phyloP scores from a whole-genome alignment of 1,140 invertebrate species.

The Gerris buenoi region DNA sequence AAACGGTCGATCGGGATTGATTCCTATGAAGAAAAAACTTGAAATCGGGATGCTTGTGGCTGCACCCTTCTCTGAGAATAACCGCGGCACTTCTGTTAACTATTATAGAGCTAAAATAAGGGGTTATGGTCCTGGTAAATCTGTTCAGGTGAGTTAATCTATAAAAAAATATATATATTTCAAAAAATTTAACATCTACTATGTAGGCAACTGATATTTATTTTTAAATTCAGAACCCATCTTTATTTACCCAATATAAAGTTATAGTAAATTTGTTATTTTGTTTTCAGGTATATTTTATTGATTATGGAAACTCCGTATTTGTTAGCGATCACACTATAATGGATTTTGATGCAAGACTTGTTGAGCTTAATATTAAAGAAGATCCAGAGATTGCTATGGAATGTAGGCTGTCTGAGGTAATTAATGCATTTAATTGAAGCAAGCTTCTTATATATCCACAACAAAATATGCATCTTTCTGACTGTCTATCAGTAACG shows the following conservation, averaged over 20 bases:
- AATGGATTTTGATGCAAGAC: conserved; percentile 10
- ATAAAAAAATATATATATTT: no score
- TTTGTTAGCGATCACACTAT: conserved; percentile 23
- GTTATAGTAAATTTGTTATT: conserved; percentile 1
- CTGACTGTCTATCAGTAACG: no score
- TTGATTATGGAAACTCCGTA: conserved; percentile 59
- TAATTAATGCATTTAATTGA: no score
- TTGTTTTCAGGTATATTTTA: conserved; percentile 41
- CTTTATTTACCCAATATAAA: no score
- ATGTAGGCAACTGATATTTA: no score
- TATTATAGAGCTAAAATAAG: not conserved
- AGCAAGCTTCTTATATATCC: no score
- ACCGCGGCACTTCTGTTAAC: not conserved
- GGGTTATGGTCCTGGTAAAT: not conserved
- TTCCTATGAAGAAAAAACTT: not conserved
- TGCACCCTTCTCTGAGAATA: not conserved
- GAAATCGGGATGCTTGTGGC: not conserved
- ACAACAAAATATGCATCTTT: no score
- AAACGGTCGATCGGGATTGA: not conserved
- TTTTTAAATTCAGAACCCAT: no score
- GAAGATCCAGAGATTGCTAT: conserved; percentile 41
- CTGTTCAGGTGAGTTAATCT: not conserved
- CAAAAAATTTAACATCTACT: no score
- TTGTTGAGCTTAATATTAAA: conserved; percentile 12
- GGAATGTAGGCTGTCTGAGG: conserved; percentile 48